These are phyloP conservation scores for Dolichallabes microphthalmus DNA, from an alignment of 2,113 vertebrate species.

Conservation along the genomic window DNA sequence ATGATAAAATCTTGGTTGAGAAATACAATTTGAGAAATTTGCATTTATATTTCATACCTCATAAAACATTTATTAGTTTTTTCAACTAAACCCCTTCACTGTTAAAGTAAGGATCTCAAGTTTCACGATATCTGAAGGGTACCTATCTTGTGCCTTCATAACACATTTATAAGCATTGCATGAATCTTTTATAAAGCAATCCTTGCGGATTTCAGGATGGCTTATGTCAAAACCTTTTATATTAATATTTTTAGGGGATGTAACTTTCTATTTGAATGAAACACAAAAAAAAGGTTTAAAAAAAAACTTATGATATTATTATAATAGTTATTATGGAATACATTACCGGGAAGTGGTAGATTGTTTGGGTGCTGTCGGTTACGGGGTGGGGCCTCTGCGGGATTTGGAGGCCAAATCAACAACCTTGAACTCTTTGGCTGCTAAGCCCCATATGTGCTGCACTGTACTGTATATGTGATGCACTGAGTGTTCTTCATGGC, in stretches of 20 bases:
- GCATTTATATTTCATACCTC: slow-evolving; percentile 2
- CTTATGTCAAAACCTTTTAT: background rate
- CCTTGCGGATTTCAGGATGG: background rate
- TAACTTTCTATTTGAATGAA: background rate
- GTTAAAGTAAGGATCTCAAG: background rate
- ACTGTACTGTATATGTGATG: background rate
- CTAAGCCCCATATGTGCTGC: too few relatives aligned
- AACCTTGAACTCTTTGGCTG: too few relatives aligned
- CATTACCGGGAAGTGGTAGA: too few relatives aligned
- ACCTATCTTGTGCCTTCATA: slow-evolving; percentile 5
- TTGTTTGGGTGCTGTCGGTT: too few relatives aligned
- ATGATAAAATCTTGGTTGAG: background rate
- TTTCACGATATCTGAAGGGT: background rate
- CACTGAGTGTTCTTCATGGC: too few relatives aligned
- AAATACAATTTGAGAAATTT: background rate
- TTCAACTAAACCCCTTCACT: background rate
- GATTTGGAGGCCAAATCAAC: too few relatives aligned
- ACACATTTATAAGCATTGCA: slow-evolving; percentile 9
- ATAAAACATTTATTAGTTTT: slow-evolving; percentile 1
- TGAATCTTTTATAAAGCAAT: slow-evolving; percentile 24
- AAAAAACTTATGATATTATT: too few relatives aligned
- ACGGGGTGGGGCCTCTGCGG: too few relatives aligned
- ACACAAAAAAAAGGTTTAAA: background rate
- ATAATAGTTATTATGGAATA: background rate
- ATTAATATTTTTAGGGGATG: background rate